Base-by-base conservation (phyloP, 2,113 vertebrate genomes). In the Terrapene triunguis region DNA sequence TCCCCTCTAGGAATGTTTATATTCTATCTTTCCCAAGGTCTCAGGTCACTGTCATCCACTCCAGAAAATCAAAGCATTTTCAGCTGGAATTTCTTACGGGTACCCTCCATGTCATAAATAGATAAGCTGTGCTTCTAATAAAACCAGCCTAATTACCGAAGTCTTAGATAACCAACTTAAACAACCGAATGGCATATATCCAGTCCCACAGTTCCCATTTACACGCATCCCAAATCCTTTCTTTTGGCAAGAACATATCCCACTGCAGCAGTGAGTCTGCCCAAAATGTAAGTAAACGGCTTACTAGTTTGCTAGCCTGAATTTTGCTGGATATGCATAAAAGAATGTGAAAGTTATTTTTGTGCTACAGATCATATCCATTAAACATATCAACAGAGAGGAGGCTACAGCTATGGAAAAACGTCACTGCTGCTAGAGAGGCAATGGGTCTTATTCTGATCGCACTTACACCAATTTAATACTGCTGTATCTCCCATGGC, bases 251-350 rank as follows among this genome's bases (percentile, higher is more conserved):
- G 85, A 95, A 50, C 69, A 81, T 27, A 95, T 89, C 79, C 85
- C 92, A 94, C 90, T 96, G 89, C 89, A 95, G 93, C 94, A 96
- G 90, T 85, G 91, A 93, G 94, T 76, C 85, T 88, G 89, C 85
- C 94, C 54, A 91, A 95, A 90, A 96, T 94, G 59, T 96, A 86
- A 92, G 90, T 84, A 93, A 94, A 87, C 83, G 85, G 83, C 59
- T 76, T 94, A 91, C 89, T 95, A 94, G 82, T 89, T 94, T 90
- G 80, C 84, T 97, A 94, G 95, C 95, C 91, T 92, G 93, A 91
- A 94, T 93, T 96, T 93, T 95, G 22, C 74, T 95, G 79, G n/a
- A 69, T 90, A 85, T 53, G 51, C 89, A 59, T 27, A 69, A 27
- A 80, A 87, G 50, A 91, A 93, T 38, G 4, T 51, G 44, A 92